Base-by-base conservation (phyloP, 2,797 vertebrate genomes). In the Lates japonicus region DNA sequence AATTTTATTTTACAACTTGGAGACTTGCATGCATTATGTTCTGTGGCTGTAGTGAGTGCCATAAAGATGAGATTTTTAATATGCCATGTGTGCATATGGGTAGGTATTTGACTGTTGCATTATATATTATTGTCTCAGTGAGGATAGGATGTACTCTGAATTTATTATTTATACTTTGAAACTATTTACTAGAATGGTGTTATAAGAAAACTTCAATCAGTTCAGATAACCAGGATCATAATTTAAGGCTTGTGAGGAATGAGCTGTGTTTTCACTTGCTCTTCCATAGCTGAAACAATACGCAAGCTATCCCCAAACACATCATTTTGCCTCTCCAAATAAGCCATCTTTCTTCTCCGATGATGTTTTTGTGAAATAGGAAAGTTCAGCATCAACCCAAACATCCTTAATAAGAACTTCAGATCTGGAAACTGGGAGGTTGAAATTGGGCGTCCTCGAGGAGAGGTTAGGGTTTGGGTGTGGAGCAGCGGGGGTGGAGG, bases 211-310 rank as follows among this genome's bases (percentile, higher is more conserved):
- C 39, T n/a, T 20, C 29, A 42, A 54, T 68, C 9, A 16, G 37
- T 61, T 81, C 46, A 29, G 55, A 78, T 82, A 57, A 82, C 25
- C 58, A n/a, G 65, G 77, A 85, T 67, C 60, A 74, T 67, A 48
- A 72, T 52, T 72, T 35, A 68, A 73, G 72, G 59, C 73, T 76
- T 19, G 39, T 35, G 19, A 61, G 75, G 73, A 90, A 76, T 76
- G 82, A 76, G 84, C 17, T 14, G 70, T 88, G 81, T 91, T 92
- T 90, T 86, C 64, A 66, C 35, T n/a, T n/a, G n/a, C n/a, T n/a
- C n/a, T n/a, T n/a, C 48, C 19, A 0, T 55, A 94, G 92, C 94
- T 95, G 93, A 92, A 93, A 94, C 92, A 93, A 95, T 91, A 93
- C 58, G 39, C 9, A 19, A 54, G n/a, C 44, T 51, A 81, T 79